These are phyloP conservation scores for Rutilus rutilus DNA, from an alignment of 2,113 vertebrate species.

Conservation along the genomic window DNA sequence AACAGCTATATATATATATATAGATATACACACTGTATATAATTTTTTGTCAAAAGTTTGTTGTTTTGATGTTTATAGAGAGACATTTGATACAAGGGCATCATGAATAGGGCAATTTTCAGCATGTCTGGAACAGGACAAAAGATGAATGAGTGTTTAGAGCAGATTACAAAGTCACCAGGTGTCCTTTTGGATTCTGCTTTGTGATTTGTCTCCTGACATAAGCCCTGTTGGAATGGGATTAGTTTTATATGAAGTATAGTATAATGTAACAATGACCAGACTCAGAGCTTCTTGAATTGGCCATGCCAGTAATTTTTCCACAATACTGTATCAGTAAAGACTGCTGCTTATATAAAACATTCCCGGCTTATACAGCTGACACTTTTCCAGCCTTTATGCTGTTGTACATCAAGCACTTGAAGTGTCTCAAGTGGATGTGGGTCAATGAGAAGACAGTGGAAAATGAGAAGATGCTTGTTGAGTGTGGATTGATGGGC, in stretches of 20 bases:
- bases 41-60: neutral
- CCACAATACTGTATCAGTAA: neutral
- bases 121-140: slow-evolving; percentile 33
- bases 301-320: neutral
- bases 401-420: neutral
- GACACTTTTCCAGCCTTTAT: neutral
- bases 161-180: slow-evolving; percentile 36
- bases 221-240: neutral
- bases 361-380: neutral
- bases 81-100: neutral
- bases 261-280: neutral
- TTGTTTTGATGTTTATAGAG: slow-evolving; percentile 30
- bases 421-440: neutral
- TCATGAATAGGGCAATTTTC: slow-evolving; percentile 13
- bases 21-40: neutral
- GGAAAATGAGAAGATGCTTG: neutral
- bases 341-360: neutral
- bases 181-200: slow-evolving; percentile 38
- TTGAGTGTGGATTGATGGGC: neutral
- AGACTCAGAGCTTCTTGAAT: slow-evolving; percentile 18
- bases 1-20: neutral
- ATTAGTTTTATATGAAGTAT: slow-evolving; percentile 21
- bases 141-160: slow-evolving; percentile 21
- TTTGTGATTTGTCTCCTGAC: neutral
- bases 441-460: slow-evolving; percentile 1